phyloP scores from a whole-genome alignment of 2,888 invertebrate genomes.

The Aporophyla nigra region DNA sequence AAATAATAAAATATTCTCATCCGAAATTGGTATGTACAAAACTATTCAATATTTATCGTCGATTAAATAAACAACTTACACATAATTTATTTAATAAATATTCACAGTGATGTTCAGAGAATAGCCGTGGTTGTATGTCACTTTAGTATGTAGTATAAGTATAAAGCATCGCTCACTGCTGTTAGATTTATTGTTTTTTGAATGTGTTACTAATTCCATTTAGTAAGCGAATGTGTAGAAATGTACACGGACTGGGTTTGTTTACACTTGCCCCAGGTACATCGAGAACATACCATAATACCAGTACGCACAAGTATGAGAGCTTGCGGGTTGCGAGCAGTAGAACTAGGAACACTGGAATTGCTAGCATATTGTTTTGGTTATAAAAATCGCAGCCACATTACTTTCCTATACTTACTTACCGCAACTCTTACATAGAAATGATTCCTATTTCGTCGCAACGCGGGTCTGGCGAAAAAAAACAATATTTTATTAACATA shows the following conservation, averaged over 20 bases:
- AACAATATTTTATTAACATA: constrained; percentile 14
- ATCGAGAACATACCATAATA: too few species aligned
- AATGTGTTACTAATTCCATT: background rate
- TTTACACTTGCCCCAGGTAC: background rate
- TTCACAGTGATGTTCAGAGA: too few species aligned
- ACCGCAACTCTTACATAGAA: constrained; percentile 2
- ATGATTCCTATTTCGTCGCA: background rate
- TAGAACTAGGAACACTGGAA: background rate
- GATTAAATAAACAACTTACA: too few species aligned
- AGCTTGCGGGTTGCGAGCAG: background rate
- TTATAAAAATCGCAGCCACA: background rate
- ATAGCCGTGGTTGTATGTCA: too few species aligned
- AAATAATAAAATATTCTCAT: too few species aligned
- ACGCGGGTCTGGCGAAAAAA: constrained; percentile 1
- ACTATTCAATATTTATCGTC: too few species aligned
- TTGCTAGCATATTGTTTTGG: background rate
- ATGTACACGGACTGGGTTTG: background rate
- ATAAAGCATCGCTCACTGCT: too few species aligned
- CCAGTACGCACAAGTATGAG: background rate
- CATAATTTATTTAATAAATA: too few species aligned
- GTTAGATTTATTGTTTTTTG: too few species aligned
- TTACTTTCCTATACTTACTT: background rate
- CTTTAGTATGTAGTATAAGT: too few species aligned
- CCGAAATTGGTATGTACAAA: too few species aligned
- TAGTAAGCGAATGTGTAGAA: background rate